Conservation (phyloP, 2,797 vertebrate genomes). For the Agapornis canus region DNA sequence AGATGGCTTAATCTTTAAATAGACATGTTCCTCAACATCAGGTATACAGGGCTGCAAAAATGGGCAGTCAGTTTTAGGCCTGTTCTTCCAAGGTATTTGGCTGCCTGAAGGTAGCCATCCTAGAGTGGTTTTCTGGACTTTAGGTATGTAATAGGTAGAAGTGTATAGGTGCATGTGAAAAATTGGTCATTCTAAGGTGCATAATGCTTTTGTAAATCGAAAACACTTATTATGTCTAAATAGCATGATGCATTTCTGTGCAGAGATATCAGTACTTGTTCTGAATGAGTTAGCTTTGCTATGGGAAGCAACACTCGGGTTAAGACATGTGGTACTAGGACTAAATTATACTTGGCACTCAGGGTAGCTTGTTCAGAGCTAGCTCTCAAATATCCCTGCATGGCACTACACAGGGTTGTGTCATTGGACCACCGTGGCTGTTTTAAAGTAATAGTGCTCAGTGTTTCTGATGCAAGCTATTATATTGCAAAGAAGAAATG, state of each 20-base stretch:
- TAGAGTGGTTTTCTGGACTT: background rate
- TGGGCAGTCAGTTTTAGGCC: background rate
- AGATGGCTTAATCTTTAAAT: background rate
- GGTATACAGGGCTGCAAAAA: background rate
- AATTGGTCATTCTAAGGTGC: background rate
- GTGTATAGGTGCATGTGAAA: fast-evolving
- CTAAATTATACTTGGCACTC: background rate
- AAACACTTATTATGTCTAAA: background rate
- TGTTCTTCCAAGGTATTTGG: slow-evolving; percentile 11
- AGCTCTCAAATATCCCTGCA: background rate
- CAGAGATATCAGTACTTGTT: background rate
- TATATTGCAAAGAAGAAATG: background rate
- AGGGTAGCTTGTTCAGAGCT: background rate
- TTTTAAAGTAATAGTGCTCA: background rate
- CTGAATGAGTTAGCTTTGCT: background rate
- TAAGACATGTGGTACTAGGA: background rate
- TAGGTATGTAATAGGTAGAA: background rate
- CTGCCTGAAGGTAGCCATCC: background rate
- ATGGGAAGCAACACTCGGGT: background rate
- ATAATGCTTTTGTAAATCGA: background rate
- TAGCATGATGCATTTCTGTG: background rate
- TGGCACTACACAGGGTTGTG: background rate
- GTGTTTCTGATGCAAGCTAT: background rate
- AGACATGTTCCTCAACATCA: background rate
- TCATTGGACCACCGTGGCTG: background rate